A percentile compares a stretch with the other conserved stretches of the same genome.
Evolutionary conservation across 1,140 invertebrate species (phyloP).

Genomic region (Holcopasites calliopsidis): DNA sequence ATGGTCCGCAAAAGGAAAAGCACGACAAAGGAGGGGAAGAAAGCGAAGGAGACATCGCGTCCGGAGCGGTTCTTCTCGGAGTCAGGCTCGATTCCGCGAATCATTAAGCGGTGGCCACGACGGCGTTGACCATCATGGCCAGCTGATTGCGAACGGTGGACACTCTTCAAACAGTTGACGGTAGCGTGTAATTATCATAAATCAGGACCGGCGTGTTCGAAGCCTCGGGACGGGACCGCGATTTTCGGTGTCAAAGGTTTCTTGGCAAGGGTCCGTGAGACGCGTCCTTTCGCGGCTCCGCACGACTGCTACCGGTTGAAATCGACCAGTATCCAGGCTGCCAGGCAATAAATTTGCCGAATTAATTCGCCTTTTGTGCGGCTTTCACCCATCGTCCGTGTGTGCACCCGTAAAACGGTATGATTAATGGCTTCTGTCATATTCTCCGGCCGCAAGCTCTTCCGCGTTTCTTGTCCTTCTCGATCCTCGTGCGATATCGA

Average conservation of each 20-base stretch:
- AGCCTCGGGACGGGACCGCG: neutral
- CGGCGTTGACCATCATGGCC: slow-evolving; percentile 54
- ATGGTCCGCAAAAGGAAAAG: neutral
- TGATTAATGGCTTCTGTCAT: slow-evolving; percentile 69
- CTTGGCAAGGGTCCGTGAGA: slow-evolving; percentile 24
- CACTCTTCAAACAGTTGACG: slow-evolving; percentile 70
- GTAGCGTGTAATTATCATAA: slow-evolving; percentile 71
- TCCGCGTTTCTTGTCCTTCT: slow-evolving; percentile 8
- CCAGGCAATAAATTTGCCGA: slow-evolving; percentile 73
- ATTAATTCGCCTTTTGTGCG: slow-evolving; percentile 77
- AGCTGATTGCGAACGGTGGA: slow-evolving; percentile 70
- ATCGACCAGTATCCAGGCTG: slow-evolving; percentile 56
- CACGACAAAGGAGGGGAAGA: neutral
- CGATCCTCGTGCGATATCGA: no score
- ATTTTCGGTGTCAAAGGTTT: slow-evolving; percentile 45
- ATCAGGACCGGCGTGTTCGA: slow-evolving; percentile 59
- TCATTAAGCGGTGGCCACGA: slow-evolving; percentile 58
- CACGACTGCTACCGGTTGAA: neutral
- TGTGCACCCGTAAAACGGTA: slow-evolving; percentile 67
- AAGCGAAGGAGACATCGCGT: slow-evolving; percentile 32
- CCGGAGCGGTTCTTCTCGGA: slow-evolving; percentile 10
- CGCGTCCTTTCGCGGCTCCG: slow-evolving; percentile 12
- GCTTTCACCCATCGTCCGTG: slow-evolving; percentile 53
- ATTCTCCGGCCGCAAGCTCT: slow-evolving; percentile 20
- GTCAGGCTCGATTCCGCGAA: slow-evolving; percentile 63